A percentile compares a stretch with the other conserved stretches of the same genome.
These are phyloP conservation scores for Porites lobata DNA, from an alignment of 92 coral and sea anemone species.

Conservation along the genomic window DNA sequence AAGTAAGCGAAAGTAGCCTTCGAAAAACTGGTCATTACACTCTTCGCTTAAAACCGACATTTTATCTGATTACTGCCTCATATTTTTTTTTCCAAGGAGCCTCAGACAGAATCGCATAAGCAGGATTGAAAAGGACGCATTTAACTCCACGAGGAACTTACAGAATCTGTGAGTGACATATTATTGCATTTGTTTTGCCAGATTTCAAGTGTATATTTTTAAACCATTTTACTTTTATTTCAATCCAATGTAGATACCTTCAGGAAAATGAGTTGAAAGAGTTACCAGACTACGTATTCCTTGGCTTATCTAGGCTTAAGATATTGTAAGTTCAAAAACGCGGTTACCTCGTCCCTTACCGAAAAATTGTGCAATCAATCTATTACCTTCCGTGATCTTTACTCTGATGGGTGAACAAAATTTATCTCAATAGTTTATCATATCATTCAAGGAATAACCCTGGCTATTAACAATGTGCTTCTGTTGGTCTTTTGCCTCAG, in stretches of 20 bases:
- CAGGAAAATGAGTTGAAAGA: constrained; percentile 16
- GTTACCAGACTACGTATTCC: constrained; percentile 1
- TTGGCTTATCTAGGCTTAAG: constrained; percentile 29
- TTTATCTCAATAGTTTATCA: too few relatives aligned
- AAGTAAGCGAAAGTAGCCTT: background rate
- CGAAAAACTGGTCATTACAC: too few relatives aligned
- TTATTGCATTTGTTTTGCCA: background rate
- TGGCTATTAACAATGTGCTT: too few relatives aligned
- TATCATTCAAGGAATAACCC: too few relatives aligned
- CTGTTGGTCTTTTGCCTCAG: too few relatives aligned
- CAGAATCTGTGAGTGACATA: constrained; percentile 66
- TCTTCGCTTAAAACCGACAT: too few relatives aligned
- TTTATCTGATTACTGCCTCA: background rate
- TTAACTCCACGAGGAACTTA: constrained; percentile 52
- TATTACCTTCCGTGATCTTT: too few relatives aligned
- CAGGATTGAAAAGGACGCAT: constrained; percentile 45
- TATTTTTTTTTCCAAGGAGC: constrained; percentile 45
- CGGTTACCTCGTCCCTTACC: too few relatives aligned
- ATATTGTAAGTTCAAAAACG: constrained; percentile 5
- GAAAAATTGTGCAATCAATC: too few relatives aligned
- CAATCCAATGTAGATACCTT: background rate
- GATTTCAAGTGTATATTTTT: background rate
- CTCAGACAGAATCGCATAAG: constrained; percentile 66
- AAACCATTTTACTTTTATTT: background rate
- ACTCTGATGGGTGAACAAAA: too few relatives aligned